A percentile compares a stretch with the other conserved stretches of the same genome.
Conservation (phyloP, 2,888 invertebrate species). For the Mactromeris polynyma region DNA sequence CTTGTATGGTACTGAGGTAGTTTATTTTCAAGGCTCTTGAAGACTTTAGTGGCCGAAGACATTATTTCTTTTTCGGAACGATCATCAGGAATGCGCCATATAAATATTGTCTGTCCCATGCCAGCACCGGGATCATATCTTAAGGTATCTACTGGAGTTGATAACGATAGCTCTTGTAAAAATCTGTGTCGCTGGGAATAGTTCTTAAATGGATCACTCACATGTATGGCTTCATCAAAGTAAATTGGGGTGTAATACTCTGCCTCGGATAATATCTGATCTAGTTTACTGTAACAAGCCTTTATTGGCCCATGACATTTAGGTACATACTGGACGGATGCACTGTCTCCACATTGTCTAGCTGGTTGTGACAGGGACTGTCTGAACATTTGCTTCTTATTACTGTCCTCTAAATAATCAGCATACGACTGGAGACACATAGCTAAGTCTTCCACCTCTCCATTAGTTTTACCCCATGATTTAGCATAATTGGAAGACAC, state of each 20-base stretch:
- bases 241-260: conserved; percentile 38
- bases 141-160: conserved; percentile 24
- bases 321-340: not conserved
- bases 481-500: not conserved
- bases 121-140: conserved; percentile 48
- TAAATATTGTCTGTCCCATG: conserved; percentile 40
- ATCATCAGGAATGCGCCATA: conserved; percentile 54
- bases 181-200: conserved; percentile 22
- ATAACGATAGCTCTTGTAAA: conserved; percentile 31
- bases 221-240: conserved; percentile 48
- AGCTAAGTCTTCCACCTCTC: conserved; percentile 35
- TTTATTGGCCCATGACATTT: conserved; percentile 30
- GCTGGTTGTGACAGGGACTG: conserved; percentile 38
- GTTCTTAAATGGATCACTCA: conserved; percentile 27
- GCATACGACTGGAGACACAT: conserved; percentile 38
- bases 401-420: conserved; percentile 33
- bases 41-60: conserved; percentile 10
- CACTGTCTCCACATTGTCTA: conserved; percentile 25
- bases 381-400: conserved; percentile 42
- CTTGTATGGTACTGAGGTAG: conserved; percentile 61
- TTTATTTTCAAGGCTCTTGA: conserved; percentile 37
- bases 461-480: conserved; percentile 37
- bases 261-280: conserved; percentile 43
- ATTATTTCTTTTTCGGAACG: conserved; percentile 35
- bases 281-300: conserved; percentile 37